Percentiles rank a stretch among this genome's conserved stretches.
Conservation (phyloP, 2,797 vertebrate genomes). For the Vultur gryphus region DNA sequence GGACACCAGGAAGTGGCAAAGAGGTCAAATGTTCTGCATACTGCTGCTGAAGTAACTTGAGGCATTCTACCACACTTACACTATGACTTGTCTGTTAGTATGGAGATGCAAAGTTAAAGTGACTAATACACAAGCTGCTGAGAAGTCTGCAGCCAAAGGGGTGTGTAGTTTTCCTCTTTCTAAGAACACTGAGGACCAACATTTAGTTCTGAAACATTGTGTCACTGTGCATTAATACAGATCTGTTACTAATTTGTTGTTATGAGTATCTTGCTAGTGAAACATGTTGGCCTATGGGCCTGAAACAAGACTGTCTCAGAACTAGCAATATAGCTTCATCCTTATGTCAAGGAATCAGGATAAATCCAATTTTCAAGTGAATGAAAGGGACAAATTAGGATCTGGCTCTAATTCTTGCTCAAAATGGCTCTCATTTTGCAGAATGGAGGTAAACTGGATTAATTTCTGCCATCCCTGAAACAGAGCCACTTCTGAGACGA, state of each 20-base stretch:
- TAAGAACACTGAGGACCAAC: not conserved
- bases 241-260: not conserved
- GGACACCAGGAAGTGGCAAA: not conserved
- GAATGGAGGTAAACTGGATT: not conserved
- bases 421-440: not conserved
- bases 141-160: not conserved
- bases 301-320: not conserved
- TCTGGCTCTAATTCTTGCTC: not conserved
- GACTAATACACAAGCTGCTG: not conserved
- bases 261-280: not conserved
- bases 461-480: not conserved
- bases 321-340: not conserved
- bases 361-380: not conserved
- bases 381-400: not conserved
- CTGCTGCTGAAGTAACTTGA: rapidly evolving
- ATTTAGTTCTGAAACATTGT: not conserved
- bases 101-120: not conserved
- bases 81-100: not conserved
- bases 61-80: not conserved
- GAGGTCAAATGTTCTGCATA: not conserved
- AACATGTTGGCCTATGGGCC: not conserved
- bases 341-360: not conserved
- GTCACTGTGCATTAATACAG: too few species aligned
- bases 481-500: not conserved
- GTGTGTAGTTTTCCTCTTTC: not conserved